Conservation (phyloP, 2,888 invertebrate species). For the Pristionchus japonicus region DNA sequence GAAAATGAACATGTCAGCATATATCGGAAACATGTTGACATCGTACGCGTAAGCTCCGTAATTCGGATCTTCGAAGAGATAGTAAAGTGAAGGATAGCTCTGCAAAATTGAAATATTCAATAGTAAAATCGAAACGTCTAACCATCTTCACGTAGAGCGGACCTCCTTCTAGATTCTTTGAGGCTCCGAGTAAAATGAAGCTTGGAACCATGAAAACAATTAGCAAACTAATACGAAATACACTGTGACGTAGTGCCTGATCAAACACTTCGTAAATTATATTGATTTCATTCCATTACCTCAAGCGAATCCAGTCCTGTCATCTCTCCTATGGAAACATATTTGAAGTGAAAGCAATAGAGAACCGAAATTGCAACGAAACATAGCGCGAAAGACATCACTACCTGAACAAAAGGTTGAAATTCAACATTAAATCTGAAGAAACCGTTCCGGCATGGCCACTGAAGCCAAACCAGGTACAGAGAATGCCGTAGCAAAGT, state of each 20-base stretch:
- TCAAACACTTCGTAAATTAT: not conserved
- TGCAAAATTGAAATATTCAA: not conserved
- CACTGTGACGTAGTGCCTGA: not conserved
- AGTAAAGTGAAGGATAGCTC: not conserved
- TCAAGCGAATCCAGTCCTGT: not conserved
- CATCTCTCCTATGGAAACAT: not conserved
- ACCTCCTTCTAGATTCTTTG: not conserved
- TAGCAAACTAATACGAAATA: not conserved
- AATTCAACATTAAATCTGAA: too few relatives aligned
- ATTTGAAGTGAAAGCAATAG: not conserved
- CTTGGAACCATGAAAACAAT: not conserved
- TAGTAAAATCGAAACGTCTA: not conserved
- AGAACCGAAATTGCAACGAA: not conserved
- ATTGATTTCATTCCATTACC: not conserved
- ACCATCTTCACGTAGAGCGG: not conserved
- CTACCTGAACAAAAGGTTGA: too few relatives aligned
- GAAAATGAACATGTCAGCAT: not conserved
- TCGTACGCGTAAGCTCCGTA: not conserved
- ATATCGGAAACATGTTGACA: not conserved
- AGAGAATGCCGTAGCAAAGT: not conserved
- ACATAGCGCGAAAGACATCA: not conserved
- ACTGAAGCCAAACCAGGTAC: not conserved
- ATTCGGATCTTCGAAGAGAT: not conserved
- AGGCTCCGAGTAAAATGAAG: not conserved
- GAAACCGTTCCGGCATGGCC: not conserved